Base-by-base conservation (phyloP, 2,113 vertebrate species). In the Festucalex cinctus region DNA sequence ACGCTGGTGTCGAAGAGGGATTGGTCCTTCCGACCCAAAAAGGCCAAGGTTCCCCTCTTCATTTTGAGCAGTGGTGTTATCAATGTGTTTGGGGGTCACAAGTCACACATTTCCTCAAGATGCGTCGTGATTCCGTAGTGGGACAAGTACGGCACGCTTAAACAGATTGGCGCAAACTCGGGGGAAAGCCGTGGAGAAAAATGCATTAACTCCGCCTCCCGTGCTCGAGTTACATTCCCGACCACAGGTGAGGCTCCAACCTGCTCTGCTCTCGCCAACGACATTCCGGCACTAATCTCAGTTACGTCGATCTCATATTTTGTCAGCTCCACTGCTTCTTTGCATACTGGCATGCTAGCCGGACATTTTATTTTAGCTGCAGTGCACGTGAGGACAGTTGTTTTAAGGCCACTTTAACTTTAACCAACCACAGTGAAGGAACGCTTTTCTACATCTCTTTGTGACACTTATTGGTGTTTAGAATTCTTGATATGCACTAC, bases 1-100 rank as follows among this genome's bases (percentile, higher is more conserved):
- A 89, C 32, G 20, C 60, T 88, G 75, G 86, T 88, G 86, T 86
- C 91, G 75, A 88, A 92, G 3, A 92, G 89, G 49, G 85, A 88
- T 3, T 66, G 80, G 62, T 76, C 90, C 81, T 89, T 92, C 58
- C 86, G 88, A 76, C 86, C 75, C 80, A 88, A 35, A 70, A 92
- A 85, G 43, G 89, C 48, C 44, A 87, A 46, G 48, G 78, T 0
- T 28, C 86, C 79, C 65, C 48, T 92, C 85, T 88, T 93, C 91
- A 93, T 93, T 66, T 3, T 57, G 12, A 57, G 26, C 7, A 8
- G 6, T 28, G 14, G 13, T 22, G 26, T 57, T 28, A 17, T 2
- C 4, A 2, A 2, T 3, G 12, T 17, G 26, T 19, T 14, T n/a
- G 63, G n/a, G 8, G 43, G 35, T 41, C 22, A 62, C 37, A 17